Base-by-base conservation (phyloP, 1,140 invertebrate genomes). In the Micrasema minimum region DNA sequence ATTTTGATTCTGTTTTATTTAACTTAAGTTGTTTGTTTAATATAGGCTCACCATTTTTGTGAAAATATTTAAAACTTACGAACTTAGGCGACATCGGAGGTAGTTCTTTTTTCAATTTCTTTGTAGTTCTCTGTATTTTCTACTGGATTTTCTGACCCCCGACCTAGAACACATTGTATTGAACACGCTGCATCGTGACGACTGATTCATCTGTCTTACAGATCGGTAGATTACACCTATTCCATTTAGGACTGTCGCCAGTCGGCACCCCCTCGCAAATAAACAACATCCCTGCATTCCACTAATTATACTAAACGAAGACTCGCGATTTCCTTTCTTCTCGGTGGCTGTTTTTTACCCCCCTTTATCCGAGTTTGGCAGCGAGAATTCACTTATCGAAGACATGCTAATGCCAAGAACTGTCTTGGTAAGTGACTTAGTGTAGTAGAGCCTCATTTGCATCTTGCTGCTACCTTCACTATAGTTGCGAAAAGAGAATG, bases 121-220 rank as follows among this genome's bases (percentile, higher is more conserved):
- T n/a, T n/a, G n/a, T n/a, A 31, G 26, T 4, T 31, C 26, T 31
- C 7, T 31, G 26, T 31, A 59, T 41, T 35, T 35, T 38, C 55
- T 10, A 20, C 55, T 59, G 14, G 55, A 18, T 31, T 37, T 55
- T 55, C 38, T 55, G 67, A 75, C 65, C 73, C 50, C 46, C 67
- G 73, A 62, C 73, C 73, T 57, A 55, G 53, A 74, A 64, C 59
- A 71, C 72, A 74, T 74, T 50, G 73, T 75, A 75, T 75, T 69
- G 73, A 75, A 69, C 72, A 69, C 69, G 65, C 50, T 51, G 64
- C 48, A 48, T 74, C 73, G 73, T 75, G 73, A 75, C 73, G 67
- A 69, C 73, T 75, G 73, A 75, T 75, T 71, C 73, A 75, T 75
- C 73, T 75, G 69, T 26, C 66, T 64, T 71, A 65, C 69, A 69